Conservation (phyloP, 2,888 invertebrate species). For the Pristionchus entomophagus region DNA sequence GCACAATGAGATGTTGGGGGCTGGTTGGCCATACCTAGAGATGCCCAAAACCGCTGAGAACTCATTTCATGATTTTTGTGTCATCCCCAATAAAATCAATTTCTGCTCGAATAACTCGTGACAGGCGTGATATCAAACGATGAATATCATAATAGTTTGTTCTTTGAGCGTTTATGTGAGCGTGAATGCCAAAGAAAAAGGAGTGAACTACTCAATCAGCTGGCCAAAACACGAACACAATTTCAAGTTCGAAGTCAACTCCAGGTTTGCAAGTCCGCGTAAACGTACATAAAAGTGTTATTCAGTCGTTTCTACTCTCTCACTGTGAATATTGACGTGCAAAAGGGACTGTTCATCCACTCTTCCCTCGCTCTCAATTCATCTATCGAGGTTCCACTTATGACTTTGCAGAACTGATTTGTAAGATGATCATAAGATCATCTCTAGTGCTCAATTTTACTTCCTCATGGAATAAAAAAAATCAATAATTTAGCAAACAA, state of each 20-base stretch:
- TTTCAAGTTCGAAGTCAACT: conserved; percentile 2
- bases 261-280: neutral
- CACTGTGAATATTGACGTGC: neutral
- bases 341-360: neutral
- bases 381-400: neutral
- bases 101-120: too few relatives aligned
- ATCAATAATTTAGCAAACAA: too few relatives aligned
- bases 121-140: too few relatives aligned
- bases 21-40: too few relatives aligned
- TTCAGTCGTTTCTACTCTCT: neutral
- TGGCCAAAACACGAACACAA: neutral
- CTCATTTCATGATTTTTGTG: too few relatives aligned
- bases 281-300: neutral
- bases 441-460: too few relatives aligned
- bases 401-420: neutral
- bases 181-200: neutral
- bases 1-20: too few relatives aligned
- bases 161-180: conserved; percentile 1
- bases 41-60: too few relatives aligned
- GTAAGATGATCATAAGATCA: neutral
- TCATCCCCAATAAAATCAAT: too few relatives aligned
- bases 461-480: too few relatives aligned
- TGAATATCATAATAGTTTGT: neutral
- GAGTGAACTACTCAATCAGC: neutral
- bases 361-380: neutral